A percentile compares a stretch with the other conserved stretches of the same genome.
These are phyloP conservation scores for Microplitis mediator DNA, from an alignment of 1,140 invertebrate species.

Conservation along the genomic window DNA sequence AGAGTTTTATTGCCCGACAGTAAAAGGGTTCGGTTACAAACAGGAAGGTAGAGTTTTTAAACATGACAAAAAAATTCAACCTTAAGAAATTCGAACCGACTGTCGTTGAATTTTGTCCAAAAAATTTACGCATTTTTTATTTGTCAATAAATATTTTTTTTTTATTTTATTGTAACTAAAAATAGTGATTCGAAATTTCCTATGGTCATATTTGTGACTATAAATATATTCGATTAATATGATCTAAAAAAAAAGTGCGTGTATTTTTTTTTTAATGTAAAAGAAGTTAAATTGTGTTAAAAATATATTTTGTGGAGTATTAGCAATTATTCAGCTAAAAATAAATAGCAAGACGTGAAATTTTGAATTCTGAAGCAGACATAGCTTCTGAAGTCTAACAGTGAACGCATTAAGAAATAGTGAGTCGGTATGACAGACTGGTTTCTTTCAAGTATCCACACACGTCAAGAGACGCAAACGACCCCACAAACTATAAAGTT, in stretches of 20 bases:
- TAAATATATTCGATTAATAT: no score
- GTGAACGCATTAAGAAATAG: constrained; percentile 7
- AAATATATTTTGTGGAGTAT: neutral
- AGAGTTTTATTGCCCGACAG: constrained; percentile 16
- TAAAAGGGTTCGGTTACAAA: constrained; percentile 5
- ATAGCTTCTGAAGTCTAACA: constrained; percentile 18
- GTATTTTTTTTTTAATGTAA: no score
- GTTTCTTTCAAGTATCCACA: constrained; percentile 29
- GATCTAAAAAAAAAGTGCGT: no score
- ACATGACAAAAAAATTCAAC: no score
- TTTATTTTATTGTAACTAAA: no score
- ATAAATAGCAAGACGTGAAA: neutral
- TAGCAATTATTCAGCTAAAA: neutral
- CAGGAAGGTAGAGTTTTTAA: neutral
- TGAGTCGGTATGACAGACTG: constrained; percentile 25
- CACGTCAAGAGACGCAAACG: constrained; percentile 41
- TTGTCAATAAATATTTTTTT: no score
- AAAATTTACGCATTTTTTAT: no score
- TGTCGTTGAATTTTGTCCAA: no score
- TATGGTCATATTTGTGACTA: no score
- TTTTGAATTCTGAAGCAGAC: neutral
- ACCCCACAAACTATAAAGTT: constrained; percentile 54
- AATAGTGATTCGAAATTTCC: no score
- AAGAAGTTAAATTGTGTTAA: neutral
- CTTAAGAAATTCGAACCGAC: neutral